Evolutionary conservation across 2,797 vertebrate species (phyloP).

Genomic region (Channa striata): DNA sequence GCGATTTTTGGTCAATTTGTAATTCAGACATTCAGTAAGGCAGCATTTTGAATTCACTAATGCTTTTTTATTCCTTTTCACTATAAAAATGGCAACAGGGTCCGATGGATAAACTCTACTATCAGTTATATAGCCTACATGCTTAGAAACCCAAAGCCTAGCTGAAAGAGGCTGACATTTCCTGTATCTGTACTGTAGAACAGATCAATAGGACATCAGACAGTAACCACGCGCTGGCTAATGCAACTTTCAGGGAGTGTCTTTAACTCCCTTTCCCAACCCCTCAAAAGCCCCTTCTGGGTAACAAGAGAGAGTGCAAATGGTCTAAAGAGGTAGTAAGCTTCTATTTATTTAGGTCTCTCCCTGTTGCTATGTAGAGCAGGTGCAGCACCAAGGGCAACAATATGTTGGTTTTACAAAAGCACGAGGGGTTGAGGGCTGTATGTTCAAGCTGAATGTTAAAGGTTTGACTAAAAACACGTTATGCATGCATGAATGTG

Average conservation of each 20-base stretch:
- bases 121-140: constrained; percentile 6
- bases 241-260: constrained; percentile 40
- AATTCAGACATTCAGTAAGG: too few species aligned
- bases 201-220: constrained; percentile 61
- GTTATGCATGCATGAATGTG: constrained; percentile 20
- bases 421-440: constrained; percentile 42
- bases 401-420: constrained; percentile 68
- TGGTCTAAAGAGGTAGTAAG: constrained; percentile 38
- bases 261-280: constrained; percentile 8
- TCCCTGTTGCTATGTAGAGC: constrained; percentile 76
- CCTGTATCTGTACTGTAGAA: constrained; percentile 28
- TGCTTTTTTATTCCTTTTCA: not conserved
- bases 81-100: not conserved
- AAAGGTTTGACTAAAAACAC: constrained; percentile 37
- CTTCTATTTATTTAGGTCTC: constrained; percentile 71
- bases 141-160: constrained; percentile 13
- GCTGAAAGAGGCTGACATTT: constrained; percentile 34
- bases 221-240: constrained; percentile 33
- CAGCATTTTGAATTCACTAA: too few species aligned
- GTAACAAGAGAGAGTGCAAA: constrained; percentile 17
- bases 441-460: constrained; percentile 33
- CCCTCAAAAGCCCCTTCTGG: constrained; percentile 15
- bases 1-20: too few species aligned
- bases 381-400: constrained; percentile 82
- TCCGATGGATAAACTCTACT: not conserved